Conservation (phyloP, 2,113 vertebrate genomes). For the Pomatorhinus ruficollis region DNA sequence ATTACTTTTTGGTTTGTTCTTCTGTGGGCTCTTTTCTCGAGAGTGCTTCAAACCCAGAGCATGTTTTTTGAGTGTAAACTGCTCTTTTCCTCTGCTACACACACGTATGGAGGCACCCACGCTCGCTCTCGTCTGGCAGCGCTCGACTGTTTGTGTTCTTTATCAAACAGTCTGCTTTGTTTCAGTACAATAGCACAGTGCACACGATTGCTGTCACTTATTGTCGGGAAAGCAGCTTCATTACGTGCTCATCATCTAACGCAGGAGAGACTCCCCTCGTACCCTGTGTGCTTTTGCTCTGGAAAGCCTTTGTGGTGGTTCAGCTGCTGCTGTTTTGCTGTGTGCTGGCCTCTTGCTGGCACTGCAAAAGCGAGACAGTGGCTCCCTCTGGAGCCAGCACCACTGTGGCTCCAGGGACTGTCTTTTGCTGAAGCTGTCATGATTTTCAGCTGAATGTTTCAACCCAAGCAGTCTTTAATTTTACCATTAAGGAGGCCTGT, state of each 20-base stretch:
- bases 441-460: background rate
- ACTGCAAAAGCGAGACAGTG: slow-evolving; percentile 37
- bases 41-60: background rate
- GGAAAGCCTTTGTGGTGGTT: background rate
- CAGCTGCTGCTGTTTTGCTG: background rate
- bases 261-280: background rate
- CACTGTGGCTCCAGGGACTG: background rate
- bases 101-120: fast-evolving
- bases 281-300: background rate
- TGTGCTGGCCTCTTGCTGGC: background rate
- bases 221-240: background rate
- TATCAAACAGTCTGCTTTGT: background rate
- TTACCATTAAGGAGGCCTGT: background rate
- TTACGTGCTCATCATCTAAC: background rate
- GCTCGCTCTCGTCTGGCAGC: fast-evolving
- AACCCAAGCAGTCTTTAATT: background rate
- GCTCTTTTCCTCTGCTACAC: background rate
- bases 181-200: background rate
- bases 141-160: background rate
- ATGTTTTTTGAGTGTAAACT: background rate
- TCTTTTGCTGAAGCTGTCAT: background rate
- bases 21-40: background rate
- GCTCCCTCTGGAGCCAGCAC: slow-evolving; percentile 68
- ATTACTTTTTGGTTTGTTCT: background rate
- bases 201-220: background rate